phyloP scores from a whole-genome alignment of 1,140 invertebrate genomes.

The Phymorhynchus buccinoides region DNA sequence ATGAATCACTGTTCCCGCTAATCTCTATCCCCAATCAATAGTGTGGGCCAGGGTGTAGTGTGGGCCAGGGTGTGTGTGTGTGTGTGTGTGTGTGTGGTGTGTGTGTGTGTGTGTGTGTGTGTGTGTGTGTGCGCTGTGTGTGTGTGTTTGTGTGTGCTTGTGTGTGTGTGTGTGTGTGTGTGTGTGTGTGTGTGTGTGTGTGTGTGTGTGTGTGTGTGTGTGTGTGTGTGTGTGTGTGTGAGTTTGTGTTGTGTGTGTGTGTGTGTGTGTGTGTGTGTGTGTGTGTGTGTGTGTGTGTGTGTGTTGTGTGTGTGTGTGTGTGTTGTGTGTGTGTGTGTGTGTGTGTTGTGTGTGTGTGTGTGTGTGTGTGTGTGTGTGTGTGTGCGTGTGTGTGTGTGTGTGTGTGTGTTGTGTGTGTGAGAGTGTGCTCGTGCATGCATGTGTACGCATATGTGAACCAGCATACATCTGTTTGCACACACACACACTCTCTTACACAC shows the following conservation, averaged over 20 bases:
- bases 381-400: background rate
- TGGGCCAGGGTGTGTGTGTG: too few relatives aligned
- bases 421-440: background rate
- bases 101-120: too few relatives aligned
- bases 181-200: background rate
- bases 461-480: too few relatives aligned
- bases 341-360: background rate
- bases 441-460: too few relatives aligned
- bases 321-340: background rate
- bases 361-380: background rate
- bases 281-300: conserved; percentile 9
- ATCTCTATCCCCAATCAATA: too few relatives aligned
- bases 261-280: background rate
- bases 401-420: background rate
- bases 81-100: too few relatives aligned
- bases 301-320: background rate
- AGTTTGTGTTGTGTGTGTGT: background rate
- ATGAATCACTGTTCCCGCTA: too few relatives aligned
- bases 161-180: background rate
- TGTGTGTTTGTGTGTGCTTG: background rate
- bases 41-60: too few relatives aligned
- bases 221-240: conserved; percentile 14
- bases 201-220: conserved; percentile 10
- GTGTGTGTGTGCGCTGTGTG: too few relatives aligned
- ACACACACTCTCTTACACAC: too few relatives aligned